Evolutionary conservation across 2,113 vertebrate genomes (phyloP), one percentile per base, ranked within the genome.

Genomic region (Solea solea): DNA sequence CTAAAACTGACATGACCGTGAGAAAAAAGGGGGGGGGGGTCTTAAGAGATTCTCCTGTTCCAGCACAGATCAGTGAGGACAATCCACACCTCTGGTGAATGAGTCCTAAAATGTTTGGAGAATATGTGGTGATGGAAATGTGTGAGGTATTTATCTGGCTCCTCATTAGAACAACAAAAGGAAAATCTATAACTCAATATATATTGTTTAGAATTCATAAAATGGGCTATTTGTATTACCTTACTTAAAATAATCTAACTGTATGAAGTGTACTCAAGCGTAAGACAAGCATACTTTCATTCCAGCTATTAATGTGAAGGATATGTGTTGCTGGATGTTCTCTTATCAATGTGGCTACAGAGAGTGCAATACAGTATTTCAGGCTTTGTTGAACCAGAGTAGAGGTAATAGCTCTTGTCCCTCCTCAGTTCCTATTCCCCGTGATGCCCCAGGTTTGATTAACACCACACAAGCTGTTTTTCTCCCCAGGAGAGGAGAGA

Each of bases 361-460:
- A 73, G 52, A 65, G 81, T 82, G 46, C 76, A 82, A 79, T 50
- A 14, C 53, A 14, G 11, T 6, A 76, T 80, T 57, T 81, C 48
- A 21, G 67, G 78, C 67, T 66, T 40, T 62, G 68, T 67, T 34
- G 65, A 80, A 72, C 70, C 59, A 15, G 50, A 64, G 64, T 61
- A 77, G 63, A 69, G 68, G 80, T 64, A 81, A 81, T 73, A 64
- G 72, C 49, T 52, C 45, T 12, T 13, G 46, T 53, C 51, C 52
- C 25, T 12, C 48, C 50, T 39, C 65, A 51, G 55, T 52, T 39
- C 45, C 64, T 52, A 72, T 77, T 83, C 51, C 83, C 76, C 80
- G 66, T 69, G 80, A 86, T 69, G 76, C 72, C 55, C 62, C 63
- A 68, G 70, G 82, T 82, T 87, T 85, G 87, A 90, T 89, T 87